A percentile compares a stretch with the other conserved stretches of the same genome.
Conservation (phyloP, 2,888 invertebrate species). For the Torymus texanus region DNA sequence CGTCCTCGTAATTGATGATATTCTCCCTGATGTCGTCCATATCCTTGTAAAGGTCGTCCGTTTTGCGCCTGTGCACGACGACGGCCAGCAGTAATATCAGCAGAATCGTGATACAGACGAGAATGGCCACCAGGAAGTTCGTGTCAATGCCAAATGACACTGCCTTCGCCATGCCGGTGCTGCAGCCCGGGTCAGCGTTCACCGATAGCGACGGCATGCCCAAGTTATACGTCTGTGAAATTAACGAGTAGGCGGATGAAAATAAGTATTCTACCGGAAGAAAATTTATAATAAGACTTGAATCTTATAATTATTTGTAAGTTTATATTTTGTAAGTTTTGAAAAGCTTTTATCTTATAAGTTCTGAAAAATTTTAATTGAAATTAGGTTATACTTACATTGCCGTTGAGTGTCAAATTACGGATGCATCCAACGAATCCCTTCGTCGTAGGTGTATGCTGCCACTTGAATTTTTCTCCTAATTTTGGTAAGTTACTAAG, state of each 20-base stretch:
- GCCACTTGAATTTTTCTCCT: slow-evolving; percentile 82
- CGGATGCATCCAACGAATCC: slow-evolving; percentile 93
- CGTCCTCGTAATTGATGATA: slow-evolving; percentile 98
- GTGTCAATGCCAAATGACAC: slow-evolving; percentile 88
- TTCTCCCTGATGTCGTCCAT: slow-evolving; percentile 98
- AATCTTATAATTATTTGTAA: no score
- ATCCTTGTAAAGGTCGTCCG: slow-evolving; percentile 92
- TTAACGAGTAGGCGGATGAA: not conserved
- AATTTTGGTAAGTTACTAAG: slow-evolving; percentile 81
- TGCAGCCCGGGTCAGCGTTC: slow-evolving; percentile 86
- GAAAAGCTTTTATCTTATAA: no score
- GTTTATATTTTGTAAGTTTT: no score
- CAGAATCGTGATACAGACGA: slow-evolving; percentile 90
- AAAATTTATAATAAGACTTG: no score
- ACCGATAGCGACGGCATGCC: slow-evolving; percentile 85
- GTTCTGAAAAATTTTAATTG: no score
- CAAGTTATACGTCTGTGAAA: slow-evolving; percentile 87
- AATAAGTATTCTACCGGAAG: no score
- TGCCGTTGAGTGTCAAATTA: slow-evolving; percentile 90
- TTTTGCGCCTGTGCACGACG: slow-evolving; percentile 90
- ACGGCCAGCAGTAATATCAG: slow-evolving; percentile 91
- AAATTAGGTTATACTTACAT: slow-evolving; percentile 70
- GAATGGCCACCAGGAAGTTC: slow-evolving; percentile 91
- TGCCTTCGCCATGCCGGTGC: slow-evolving; percentile 83
- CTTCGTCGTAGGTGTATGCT: slow-evolving; percentile 81